phyloP scores from a whole-genome alignment of 1,140 invertebrate species.

The Ephestia elutella region DNA sequence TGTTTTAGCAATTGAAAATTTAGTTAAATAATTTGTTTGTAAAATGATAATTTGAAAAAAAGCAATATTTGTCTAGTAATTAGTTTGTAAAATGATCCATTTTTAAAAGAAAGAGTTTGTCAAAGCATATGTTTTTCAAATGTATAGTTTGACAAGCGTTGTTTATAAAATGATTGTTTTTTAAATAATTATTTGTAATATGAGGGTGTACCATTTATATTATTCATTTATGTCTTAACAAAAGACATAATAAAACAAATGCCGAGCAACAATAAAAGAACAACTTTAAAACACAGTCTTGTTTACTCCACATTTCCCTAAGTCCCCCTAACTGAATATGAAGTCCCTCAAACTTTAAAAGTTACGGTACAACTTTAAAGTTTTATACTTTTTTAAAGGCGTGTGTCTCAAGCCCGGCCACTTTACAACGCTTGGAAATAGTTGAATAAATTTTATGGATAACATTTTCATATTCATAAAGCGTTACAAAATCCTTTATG shows the following conservation, averaged over 20 bases:
- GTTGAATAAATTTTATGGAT: conserved; percentile 25
- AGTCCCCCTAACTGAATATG: conserved; percentile 3
- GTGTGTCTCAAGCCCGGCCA: conserved; percentile 1
- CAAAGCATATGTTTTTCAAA: too few relatives aligned
- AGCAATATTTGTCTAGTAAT: too few relatives aligned
- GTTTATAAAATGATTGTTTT: too few relatives aligned
- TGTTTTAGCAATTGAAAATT: too few relatives aligned
- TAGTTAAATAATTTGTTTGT: too few relatives aligned
- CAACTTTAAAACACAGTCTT: background rate
- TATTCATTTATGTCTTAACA: too few relatives aligned
- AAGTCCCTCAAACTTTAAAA: background rate
- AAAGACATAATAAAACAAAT: background rate
- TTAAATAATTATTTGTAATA: too few relatives aligned
- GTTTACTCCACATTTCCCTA: background rate
- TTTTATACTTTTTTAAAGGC: background rate
- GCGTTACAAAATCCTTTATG: conserved; percentile 48
- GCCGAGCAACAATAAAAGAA: background rate
- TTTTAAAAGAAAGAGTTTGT: too few relatives aligned
- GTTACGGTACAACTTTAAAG: background rate
- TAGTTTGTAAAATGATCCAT: too few relatives aligned
- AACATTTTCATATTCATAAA: conserved; percentile 48
- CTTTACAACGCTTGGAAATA: conserved; percentile 9
- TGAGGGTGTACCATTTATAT: too few relatives aligned
- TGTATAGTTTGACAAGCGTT: too few relatives aligned
- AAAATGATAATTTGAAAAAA: too few relatives aligned